Evolutionary conservation across 2,113 vertebrate species (phyloP).

Genomic region (Pachycephala philippinensis): DNA sequence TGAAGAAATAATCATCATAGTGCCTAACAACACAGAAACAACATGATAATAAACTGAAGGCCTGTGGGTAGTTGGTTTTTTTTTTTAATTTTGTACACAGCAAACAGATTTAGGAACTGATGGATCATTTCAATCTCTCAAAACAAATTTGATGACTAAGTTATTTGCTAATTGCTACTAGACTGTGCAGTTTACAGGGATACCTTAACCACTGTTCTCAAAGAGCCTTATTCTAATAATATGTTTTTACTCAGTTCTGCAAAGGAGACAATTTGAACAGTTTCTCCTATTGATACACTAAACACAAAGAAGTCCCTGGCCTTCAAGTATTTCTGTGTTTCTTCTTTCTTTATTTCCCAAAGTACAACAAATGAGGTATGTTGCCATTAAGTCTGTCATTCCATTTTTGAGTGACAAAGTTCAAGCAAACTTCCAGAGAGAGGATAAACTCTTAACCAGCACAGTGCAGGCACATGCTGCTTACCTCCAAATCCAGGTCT

Average conservation of each 20-base stretch:
- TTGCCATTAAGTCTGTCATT: neutral
- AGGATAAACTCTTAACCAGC: neutral
- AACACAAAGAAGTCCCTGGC: neutral
- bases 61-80: neutral
- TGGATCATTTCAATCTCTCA: neutral
- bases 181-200: neutral
- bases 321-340: neutral
- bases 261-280: neutral
- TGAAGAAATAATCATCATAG: neutral
- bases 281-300: neutral
- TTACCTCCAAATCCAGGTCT: conserved; percentile 91
- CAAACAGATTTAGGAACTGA: neutral
- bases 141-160: neutral
- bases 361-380: neutral
- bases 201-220: neutral
- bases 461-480: neutral
- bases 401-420: neutral
- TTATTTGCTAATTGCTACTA: conserved; percentile 25
- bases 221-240: neutral
- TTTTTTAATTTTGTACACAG: neutral
- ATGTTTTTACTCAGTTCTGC: neutral
- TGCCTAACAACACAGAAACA: neutral
- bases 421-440: neutral
- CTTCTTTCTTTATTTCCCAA: neutral
- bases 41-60: neutral